These are phyloP conservation scores for Ranitomeya imitator DNA, from an alignment of 2,113 vertebrate species.

Conservation along the genomic window DNA sequence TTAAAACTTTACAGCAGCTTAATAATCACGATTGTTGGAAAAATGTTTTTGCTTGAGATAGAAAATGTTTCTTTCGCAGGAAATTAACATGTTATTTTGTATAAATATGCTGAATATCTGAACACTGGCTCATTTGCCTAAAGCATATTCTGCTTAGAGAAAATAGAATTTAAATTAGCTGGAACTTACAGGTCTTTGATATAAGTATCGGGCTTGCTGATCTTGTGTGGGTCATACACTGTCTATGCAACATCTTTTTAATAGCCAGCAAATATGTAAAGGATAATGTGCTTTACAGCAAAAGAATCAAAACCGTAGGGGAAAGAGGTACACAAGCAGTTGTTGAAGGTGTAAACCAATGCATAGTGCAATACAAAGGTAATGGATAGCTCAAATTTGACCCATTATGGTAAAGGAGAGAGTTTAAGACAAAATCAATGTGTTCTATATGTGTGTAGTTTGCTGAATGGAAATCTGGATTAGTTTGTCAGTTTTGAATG, in stretches of 20 bases:
- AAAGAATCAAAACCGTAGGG: background rate
- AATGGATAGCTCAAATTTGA: background rate
- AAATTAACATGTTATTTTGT: conserved; percentile 38
- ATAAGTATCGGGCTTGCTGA: conserved; percentile 25
- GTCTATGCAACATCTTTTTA: conserved; percentile 36
- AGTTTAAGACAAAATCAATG: background rate
- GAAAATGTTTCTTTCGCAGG: conserved; percentile 20
- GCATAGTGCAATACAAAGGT: background rate
- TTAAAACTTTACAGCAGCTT: background rate
- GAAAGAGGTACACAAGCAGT: background rate
- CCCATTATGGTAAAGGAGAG: background rate
- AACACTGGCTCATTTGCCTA: conserved; percentile 46
- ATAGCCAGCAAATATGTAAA: conserved; percentile 25
- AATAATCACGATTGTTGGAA: conserved; percentile 4
- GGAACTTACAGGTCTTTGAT: conserved; percentile 33
- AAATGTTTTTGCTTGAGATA: conserved; percentile 23
- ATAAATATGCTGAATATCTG: conserved; percentile 43
- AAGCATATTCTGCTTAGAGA: conserved; percentile 45
- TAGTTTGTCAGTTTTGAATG: background rate
- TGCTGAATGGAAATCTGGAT: background rate
- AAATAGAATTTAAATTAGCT: conserved; percentile 45
- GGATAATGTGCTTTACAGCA: background rate
- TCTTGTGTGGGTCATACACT: conserved; percentile 37
- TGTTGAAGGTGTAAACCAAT: background rate
- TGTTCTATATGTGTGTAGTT: background rate